Percentiles rank a stretch among this genome's conserved stretches.
Evolutionary conservation across 2,888 invertebrate species (phyloP).

Genomic region (Nemoura dubitans): DNA sequence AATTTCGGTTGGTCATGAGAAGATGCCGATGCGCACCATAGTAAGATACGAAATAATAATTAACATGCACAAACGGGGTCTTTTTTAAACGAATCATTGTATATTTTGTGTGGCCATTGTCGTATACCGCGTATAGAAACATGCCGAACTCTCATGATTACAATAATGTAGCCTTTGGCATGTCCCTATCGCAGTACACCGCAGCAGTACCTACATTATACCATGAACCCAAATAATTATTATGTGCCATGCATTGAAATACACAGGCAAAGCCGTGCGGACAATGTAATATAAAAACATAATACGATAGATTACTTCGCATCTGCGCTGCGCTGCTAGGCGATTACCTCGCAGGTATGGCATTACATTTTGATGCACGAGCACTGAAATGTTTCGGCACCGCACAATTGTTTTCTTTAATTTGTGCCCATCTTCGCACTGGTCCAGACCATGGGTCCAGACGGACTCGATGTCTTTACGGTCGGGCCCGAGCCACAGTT

Average conservation of each 20-base stretch:
- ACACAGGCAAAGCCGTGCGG: not conserved
- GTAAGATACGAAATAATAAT: not conserved
- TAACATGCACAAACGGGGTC: slow-evolving; percentile 4
- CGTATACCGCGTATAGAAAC: not conserved
- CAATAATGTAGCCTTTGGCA: slow-evolving; percentile 12
- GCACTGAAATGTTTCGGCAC: not conserved
- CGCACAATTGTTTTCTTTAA: not conserved
- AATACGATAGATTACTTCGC: not conserved
- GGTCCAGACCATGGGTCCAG: not conserved
- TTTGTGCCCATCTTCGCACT: not conserved
- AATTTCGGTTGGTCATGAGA: not conserved
- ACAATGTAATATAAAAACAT: slow-evolving; percentile 1
- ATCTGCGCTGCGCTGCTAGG: not conserved
- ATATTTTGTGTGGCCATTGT: not conserved
- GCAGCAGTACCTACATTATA: slow-evolving; percentile 12
- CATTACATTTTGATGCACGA: slow-evolving; percentile 7
- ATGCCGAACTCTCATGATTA: slow-evolving; percentile 12
- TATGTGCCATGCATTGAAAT: slow-evolving; percentile 1
- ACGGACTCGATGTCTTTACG: not conserved
- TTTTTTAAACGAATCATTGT: slow-evolving; percentile 12
- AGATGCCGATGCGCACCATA: not conserved
- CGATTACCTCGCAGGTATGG: not conserved
- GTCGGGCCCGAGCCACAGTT: not conserved
- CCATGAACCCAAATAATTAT: not conserved
- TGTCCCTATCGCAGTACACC: not conserved